Conservation (phyloP, 2,888 invertebrate genomes). For the Machimus atricapillus region DNA sequence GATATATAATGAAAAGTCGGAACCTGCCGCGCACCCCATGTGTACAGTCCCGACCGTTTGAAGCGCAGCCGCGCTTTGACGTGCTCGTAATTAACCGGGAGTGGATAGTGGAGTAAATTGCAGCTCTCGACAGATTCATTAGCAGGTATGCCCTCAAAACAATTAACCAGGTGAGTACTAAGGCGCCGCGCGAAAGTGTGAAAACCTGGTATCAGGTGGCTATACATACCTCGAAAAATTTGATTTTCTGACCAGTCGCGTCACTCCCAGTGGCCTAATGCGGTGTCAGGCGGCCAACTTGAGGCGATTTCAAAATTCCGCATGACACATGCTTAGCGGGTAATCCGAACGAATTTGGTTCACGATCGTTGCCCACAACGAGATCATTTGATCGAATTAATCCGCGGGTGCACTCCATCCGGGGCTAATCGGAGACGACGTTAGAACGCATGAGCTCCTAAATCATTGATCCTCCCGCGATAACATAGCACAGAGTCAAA, state of each 20-base stretch:
- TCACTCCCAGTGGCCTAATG: neutral
- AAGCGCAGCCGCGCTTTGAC: neutral
- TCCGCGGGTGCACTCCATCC: neutral
- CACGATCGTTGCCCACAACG: constrained; percentile 4
- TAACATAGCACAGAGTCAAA: constrained; percentile 39
- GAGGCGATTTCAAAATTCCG: neutral
- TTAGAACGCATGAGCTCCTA: constrained; percentile 13
- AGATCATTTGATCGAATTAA: constrained; percentile 14
- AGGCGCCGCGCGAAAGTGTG: neutral
- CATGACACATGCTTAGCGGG: constrained; percentile 4
- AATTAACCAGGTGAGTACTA: neutral
- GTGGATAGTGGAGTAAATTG: constrained; percentile 30
- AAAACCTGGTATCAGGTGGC: neutral
- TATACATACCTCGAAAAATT: neutral
- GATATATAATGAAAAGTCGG: constrained; percentile 13
- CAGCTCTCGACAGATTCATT: neutral
- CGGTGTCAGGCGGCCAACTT: neutral
- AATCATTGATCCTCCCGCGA: constrained; percentile 33
- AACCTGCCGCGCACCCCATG: neutral
- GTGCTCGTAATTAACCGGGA: neutral
- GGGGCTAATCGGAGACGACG: constrained; percentile 19
- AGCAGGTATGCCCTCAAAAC: neutral
- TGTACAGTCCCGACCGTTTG: neutral
- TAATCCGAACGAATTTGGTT: constrained; percentile 32
- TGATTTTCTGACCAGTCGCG: neutral